A percentile compares a stretch with the other conserved stretches of the same genome.
Conservation (phyloP, 2,888 invertebrate species). For the Strigamia crassipes region DNA sequence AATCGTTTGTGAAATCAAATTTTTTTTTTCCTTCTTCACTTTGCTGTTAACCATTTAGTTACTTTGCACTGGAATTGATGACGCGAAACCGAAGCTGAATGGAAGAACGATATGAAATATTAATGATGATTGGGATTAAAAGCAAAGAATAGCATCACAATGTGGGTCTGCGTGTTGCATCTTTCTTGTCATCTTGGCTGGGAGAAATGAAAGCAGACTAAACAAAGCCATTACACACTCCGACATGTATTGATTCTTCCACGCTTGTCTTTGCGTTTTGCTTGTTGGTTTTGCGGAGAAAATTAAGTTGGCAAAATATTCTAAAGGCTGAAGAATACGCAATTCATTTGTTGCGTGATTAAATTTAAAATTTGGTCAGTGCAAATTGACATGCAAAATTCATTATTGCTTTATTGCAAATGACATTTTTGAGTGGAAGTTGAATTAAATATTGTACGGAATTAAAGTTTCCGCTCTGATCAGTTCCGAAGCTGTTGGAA, state of each 20-base stretch:
- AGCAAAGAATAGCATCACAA: neutral
- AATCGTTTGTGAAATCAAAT: no score
- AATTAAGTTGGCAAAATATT: neutral
- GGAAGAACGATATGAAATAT: neutral
- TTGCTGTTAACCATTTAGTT: no score
- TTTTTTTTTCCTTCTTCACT: no score
- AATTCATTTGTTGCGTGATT: neutral
- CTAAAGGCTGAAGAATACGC: neutral
- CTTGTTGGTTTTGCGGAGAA: neutral
- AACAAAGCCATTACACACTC: neutral
- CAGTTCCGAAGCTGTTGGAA: neutral
- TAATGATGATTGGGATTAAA: neutral
- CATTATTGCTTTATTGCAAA: neutral
- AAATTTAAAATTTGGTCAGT: neutral
- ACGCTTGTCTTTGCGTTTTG: neutral
- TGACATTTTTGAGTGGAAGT: neutral
- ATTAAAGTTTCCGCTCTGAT: neutral
- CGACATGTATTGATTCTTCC: neutral
- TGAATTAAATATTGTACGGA: neutral
- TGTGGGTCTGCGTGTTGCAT: neutral
- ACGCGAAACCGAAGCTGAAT: no score
- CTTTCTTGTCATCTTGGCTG: neutral
- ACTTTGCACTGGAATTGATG: no score
- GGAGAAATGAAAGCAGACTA: neutral
- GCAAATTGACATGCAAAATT: neutral